Base-by-base conservation (phyloP, 2,113 vertebrate species). In the Mus pahari region DNA sequence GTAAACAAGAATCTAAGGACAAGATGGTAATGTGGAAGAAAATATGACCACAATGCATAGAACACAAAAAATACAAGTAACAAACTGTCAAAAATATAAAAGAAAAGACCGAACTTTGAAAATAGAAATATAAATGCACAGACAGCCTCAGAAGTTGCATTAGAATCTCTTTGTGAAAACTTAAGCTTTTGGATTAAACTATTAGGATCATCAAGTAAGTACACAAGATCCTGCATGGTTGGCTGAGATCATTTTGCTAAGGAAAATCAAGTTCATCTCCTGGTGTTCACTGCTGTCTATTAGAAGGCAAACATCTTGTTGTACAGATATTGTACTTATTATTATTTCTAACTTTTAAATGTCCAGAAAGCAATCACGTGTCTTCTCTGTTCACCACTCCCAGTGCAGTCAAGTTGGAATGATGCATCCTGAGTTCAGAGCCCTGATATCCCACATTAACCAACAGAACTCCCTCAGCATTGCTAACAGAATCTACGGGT, bases 401-500 rank as follows among this genome's bases (percentile, higher is more conserved):
- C 62, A 98, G 98, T 97, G 97, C 3, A 94, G 97, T 71, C 94
- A 96, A 77, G 75, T 70, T 78, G 97, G 94, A 96, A 98, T 96
- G 81, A 97, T 98, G 68, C 98, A 98, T 93, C 97, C 95, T 50
- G 96, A 97, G 66, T 97, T 98, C 50, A 95, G 97, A 93, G 94
- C n/a, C 58, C 86, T 98, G 3, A 26, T 98, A 60, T 96, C 97
- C 91, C 96, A 96, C 74, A 89, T 98, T 94, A 98, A 96, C 87
- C 96, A 97, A 45, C 77, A 77, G 0, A 88, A 96, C 58, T 94
- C 95, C 33, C 98, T 98, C 24, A 98, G 95, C 90, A 97, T 98
- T 7, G 98, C 98, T 92, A 98, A 97, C 89, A 96, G 98, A 84
- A 96, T 98, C 48, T 98, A 98, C 2, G 98, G 97, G 94, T 94